phyloP scores from a whole-genome alignment of 2,113 vertebrate species.

The Muscicapa adusta region DNA sequence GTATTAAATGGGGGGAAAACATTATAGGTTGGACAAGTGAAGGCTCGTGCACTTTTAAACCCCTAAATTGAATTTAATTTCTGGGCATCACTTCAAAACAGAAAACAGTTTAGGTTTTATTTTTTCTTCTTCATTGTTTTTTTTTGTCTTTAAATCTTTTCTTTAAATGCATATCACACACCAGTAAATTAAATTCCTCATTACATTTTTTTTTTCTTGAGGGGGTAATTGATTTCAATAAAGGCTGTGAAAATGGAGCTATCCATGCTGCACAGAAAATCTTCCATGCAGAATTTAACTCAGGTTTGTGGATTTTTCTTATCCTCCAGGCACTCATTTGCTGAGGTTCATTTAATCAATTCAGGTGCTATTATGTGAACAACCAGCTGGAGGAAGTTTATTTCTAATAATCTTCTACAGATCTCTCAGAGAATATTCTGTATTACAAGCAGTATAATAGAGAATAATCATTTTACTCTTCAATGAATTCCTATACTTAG shows the following conservation, averaged over 20 bases:
- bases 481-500: background rate
- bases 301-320: background rate
- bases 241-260: background rate
- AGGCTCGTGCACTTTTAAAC: background rate
- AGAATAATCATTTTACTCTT: background rate
- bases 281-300: background rate
- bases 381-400: background rate
- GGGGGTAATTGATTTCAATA: background rate
- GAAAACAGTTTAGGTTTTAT: background rate
- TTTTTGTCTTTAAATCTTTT: background rate
- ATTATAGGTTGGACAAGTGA: background rate
- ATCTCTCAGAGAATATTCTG: background rate
- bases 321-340: background rate
- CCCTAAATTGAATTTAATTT: background rate
- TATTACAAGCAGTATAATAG: background rate
- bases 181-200: background rate
- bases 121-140: background rate
- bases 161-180: background rate
- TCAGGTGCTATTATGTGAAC: conserved; percentile 4
- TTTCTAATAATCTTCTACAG: conserved; percentile 9
- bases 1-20: background rate
- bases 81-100: background rate
- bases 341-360: conserved; percentile 17
- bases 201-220: background rate
- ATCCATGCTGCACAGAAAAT: background rate